Base-by-base conservation (phyloP, 2,888 invertebrate genomes). In the Microdon myrmicae region DNA sequence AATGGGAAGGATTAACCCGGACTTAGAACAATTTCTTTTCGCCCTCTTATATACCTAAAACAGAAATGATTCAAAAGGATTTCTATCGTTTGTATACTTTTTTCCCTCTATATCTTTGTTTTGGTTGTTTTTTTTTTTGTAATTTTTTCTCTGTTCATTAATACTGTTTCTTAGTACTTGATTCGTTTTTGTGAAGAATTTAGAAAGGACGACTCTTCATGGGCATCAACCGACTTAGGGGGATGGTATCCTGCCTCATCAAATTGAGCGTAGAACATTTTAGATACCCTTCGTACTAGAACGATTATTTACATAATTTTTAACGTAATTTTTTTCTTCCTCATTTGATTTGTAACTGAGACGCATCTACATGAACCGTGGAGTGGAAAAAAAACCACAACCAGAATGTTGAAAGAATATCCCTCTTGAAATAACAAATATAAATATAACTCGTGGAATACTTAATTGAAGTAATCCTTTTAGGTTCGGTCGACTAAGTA, bases 1-100 rank as follows among this genome's bases (percentile, higher is more conserved):
- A 47, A 64, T 58, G 53, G 51, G 51, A 58, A 51, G 64, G 64
- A 64, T 64, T 64, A 64, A 64, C 64, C 64, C 32, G 58, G 64
- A 58, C 64, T 64, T 56, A 58, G 58, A 64, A 58, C 51, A 53
- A 58, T 58, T 64, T 64, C 64, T 58, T 53, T 53, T 45, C 51
- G 45, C 58, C 58, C 51, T 51, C 23, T 37, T 48, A 56, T 34
- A 34, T 22, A 39, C 12, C 23, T 31, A 35, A 48, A 31, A 32
- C 13, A 35, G 68, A 69, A 72, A 72, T n/a, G n/a, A n/a, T 75
- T 70, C 70, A 71, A 75, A 75, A 75, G 73, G 72, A 74, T 75
- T 75, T 74, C 72, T 73, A 74, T 73, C 74, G 75, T 75, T 72
- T 69, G 67, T 68, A 70, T 67, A 66, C 68, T 71, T 69, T 72